These are phyloP conservation scores for Dryas iulia DNA, from an alignment of 1,140 invertebrate genomes.

Conservation along the genomic window DNA sequence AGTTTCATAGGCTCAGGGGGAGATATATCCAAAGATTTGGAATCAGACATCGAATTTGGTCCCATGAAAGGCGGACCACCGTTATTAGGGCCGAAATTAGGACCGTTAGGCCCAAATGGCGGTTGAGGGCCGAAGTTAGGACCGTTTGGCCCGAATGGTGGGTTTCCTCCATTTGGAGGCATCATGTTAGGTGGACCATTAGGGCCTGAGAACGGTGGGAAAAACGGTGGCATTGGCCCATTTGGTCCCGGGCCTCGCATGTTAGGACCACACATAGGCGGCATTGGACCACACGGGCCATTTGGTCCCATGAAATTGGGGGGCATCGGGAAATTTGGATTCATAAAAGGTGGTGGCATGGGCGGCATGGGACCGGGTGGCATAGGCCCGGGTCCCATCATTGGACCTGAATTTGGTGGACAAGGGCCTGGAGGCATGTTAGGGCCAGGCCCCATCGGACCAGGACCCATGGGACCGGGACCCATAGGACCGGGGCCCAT, in stretches of 20 bases:
- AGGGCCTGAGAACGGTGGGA: conserved; percentile 61
- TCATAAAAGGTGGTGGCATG: conserved; percentile 55
- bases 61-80: conserved; percentile 48
- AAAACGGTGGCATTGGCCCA: conserved; percentile 68
- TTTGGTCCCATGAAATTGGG: conserved; percentile 66
- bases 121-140: conserved; percentile 37
- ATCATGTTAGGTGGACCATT: conserved; percentile 65
- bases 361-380: conserved; percentile 37
- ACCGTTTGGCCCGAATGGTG: conserved; percentile 37
- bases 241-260: conserved; percentile 61
- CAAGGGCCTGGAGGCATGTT: neutral
- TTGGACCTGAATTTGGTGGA: neutral
- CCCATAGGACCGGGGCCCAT: conserved; percentile 37
- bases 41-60: conserved; percentile 43
- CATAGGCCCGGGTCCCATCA: conserved; percentile 38
- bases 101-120: conserved; percentile 41
- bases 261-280: conserved; percentile 62
- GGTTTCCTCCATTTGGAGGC: conserved; percentile 43
- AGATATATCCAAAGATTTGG: conserved; percentile 58
- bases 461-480: conserved; percentile 42
- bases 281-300: conserved; percentile 47
- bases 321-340: conserved; percentile 61
- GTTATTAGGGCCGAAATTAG: conserved; percentile 38
- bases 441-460: conserved; percentile 36
- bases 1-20: conserved; percentile 57